Base-by-base conservation (phyloP, 2,797 vertebrate species). In the Meda fulgida region DNA sequence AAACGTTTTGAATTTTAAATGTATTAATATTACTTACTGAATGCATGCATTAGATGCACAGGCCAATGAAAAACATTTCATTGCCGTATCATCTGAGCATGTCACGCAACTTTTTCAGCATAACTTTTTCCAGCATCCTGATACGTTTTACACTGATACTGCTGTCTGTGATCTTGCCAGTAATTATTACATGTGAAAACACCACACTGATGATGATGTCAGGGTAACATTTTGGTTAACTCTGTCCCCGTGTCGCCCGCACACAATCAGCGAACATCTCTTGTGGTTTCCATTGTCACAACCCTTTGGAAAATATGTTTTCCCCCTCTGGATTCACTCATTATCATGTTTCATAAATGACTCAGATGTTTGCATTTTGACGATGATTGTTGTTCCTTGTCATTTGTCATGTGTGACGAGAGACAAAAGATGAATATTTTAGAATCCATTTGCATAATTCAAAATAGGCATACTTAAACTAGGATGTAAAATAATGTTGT, bases 381-480 rank as follows among this genome's bases (percentile, higher is more conserved):
- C 40, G 78, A 84, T 80, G 78, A 81, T 80, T 87, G 81, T 86
- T 75, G 83, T 72, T 83, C 53, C 75, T 71, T 72, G 71, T 83
- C 80, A 80, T 83, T 78, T 69, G 76, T 83, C 78, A 71, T 83
- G 85, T 84, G 76, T 87, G 86, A 80, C 83, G 29, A 76, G 83
- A 87, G 63, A 85, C 83, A 85, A 85, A 85, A 60, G 66, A 73
- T 55, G 77, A 88, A 85, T 87, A 85, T 86, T 86, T 88, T 84
- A 60, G 66, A 87, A 87, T 85, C 53, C 46, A 86, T 87, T 85
- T 85, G 83, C 83, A 89, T 89, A 85, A 88, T 81, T 77, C 46
- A 66, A 88, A 88, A 88, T 81, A 87, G 46, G 77, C 78, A 83
- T 65, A 46, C 67, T 84, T 87, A 86, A 84, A 87, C 84, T 78